phyloP scores from a whole-genome alignment of 2,113 vertebrate genomes.

The Phalacrocorax brasilianus region DNA sequence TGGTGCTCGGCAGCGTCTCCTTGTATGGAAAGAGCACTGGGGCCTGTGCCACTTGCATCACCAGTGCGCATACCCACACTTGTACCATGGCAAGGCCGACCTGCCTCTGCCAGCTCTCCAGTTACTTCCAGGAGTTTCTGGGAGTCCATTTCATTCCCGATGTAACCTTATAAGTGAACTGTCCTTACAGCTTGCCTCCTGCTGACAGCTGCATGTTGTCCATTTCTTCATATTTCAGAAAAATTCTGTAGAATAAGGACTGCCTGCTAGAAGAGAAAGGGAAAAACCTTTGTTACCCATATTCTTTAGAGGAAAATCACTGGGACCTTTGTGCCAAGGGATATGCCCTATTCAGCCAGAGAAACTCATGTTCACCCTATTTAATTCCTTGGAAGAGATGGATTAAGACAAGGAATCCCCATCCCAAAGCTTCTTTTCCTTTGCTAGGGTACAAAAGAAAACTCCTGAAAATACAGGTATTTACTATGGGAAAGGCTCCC shows the following conservation, averaged over 20 bases:
- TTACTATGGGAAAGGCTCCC: background rate
- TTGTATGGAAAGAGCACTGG: background rate
- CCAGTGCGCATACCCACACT: background rate
- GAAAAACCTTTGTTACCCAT: background rate
- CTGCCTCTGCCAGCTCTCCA: background rate
- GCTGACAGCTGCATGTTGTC: background rate
- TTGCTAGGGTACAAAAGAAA: background rate
- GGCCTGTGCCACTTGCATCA: no score
- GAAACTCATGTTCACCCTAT: background rate
- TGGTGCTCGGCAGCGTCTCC: fast-evolving
- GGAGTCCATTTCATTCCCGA: background rate
- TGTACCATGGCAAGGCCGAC: background rate
- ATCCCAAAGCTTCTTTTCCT: background rate
- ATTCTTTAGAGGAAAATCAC: background rate
- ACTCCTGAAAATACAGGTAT: background rate
- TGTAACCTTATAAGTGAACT: background rate
- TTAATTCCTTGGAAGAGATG: background rate
- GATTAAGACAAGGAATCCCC: background rate
- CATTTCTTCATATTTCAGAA: background rate
- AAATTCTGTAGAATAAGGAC: background rate
- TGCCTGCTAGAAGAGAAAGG: background rate
- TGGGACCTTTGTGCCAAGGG: background rate
- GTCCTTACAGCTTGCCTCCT: background rate
- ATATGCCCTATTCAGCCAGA: background rate
- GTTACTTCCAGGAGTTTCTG: background rate